These are phyloP conservation scores for Physocephala rufipes DNA, from an alignment of 2,888 invertebrate genomes.

Conservation along the genomic window DNA sequence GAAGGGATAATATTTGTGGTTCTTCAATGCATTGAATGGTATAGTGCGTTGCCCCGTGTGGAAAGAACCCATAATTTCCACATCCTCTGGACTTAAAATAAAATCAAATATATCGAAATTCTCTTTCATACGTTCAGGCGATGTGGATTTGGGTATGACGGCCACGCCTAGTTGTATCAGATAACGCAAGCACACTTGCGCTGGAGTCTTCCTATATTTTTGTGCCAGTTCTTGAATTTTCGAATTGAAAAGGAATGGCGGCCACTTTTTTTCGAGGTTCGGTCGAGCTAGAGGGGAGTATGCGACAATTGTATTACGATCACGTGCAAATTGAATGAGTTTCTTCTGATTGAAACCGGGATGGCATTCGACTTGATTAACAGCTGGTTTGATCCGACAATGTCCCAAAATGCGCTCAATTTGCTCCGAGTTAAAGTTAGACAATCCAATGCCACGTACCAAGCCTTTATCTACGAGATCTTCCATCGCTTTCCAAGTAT, in stretches of 20 bases:
- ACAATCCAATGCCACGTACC: conserved; percentile 59
- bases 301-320: conserved; percentile 72
- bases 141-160: conserved; percentile 71
- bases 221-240: conserved; percentile 68
- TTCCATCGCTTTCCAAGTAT: conserved; percentile 64
- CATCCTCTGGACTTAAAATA: conserved; percentile 67
- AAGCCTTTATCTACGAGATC: conserved; percentile 58
- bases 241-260: conserved; percentile 61
- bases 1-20: conserved; percentile 61
- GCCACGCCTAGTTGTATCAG: conserved; percentile 68
- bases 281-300: conserved; percentile 79
- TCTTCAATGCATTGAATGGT: conserved; percentile 58
- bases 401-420: conserved; percentile 57
- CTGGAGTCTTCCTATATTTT: conserved; percentile 72
- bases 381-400: conserved; percentile 61
- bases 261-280: conserved; percentile 68
- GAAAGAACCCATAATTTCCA: conserved; percentile 55
- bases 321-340: conserved; percentile 74
- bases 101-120: conserved; percentile 72
- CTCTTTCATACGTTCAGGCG: conserved; percentile 66
- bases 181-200: conserved; percentile 73
- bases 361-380: conserved; percentile 64
- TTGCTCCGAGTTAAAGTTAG: conserved; percentile 62
- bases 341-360: conserved; percentile 65
- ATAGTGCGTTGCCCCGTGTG: conserved; percentile 56